Evolutionary conservation across 2,113 vertebrate genomes (phyloP).

Genomic region (Casuarius casuarius): DNA sequence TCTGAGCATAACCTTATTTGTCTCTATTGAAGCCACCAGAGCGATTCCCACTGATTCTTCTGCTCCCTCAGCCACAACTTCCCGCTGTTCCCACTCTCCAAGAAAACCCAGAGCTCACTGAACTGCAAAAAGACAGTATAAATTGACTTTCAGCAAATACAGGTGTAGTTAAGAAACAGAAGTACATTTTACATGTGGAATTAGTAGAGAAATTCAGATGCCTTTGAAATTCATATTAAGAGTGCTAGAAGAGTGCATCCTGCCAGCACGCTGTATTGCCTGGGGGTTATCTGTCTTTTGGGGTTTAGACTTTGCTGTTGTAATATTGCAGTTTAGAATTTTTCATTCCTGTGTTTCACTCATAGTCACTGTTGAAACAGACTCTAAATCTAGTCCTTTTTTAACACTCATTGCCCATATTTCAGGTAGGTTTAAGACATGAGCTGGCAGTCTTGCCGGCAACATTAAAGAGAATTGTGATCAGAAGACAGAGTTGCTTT

Average conservation of each 20-base stretch:
- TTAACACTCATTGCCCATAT: background rate
- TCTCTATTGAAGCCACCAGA: background rate
- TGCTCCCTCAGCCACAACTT: background rate
- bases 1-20: background rate
- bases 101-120: background rate
- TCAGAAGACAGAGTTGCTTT: slow-evolving; percentile 6
- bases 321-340: background rate
- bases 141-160: background rate
- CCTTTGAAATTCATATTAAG: background rate
- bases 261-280: background rate
- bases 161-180: background rate
- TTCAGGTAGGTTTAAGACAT: slow-evolving; percentile 31
- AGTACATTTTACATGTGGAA: background rate
- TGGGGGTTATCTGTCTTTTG: background rate
- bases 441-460: background rate
- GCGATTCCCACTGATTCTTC: background rate
- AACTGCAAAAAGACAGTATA: background rate
- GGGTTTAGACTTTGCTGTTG: background rate
- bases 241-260: background rate
- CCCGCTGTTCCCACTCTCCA: background rate
- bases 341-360: slow-evolving; percentile 39
- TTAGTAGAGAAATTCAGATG: background rate
- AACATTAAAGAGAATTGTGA: background rate
- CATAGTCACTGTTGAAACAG: slow-evolving; percentile 2
- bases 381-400: slow-evolving; percentile 44